Conservation (phyloP, 2,888 invertebrate genomes). For the Gandaritis pyraliata region DNA sequence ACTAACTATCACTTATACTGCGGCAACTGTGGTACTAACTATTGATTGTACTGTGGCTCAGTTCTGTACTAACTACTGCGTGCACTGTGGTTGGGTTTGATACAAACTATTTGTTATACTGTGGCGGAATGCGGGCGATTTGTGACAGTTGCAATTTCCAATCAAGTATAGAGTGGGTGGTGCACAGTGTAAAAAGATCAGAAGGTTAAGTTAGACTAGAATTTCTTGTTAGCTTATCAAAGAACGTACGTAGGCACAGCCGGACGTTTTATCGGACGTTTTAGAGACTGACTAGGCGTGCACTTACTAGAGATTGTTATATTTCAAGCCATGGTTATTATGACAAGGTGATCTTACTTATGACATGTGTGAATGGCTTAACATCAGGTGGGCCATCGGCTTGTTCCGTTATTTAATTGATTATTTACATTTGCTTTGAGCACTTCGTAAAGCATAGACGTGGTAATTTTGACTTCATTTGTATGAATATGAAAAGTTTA, state of each 20-base stretch:
- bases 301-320: too few relatives aligned
- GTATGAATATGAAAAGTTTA: not conserved
- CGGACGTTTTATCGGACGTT: too few relatives aligned
- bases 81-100: not conserved
- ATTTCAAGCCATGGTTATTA: too few relatives aligned
- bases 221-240: too few relatives aligned
- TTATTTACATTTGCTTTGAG: too few relatives aligned
- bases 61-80: not conserved
- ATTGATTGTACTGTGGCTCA: not conserved
- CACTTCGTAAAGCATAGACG: not conserved
- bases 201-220: slow-evolving; percentile 12
- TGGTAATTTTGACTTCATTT: not conserved
- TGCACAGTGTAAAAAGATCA: slow-evolving; percentile 44
- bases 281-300: too few relatives aligned
- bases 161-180: slow-evolving; percentile 57
- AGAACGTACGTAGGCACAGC: too few relatives aligned
- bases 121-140: slow-evolving; percentile 3
- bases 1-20: slow-evolving; percentile 1
- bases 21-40: not conserved
- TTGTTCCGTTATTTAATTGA: too few relatives aligned
- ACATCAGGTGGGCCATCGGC: too few relatives aligned
- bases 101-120: not conserved
- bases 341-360: too few relatives aligned
- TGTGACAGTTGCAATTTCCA: slow-evolving; percentile 35
- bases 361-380: too few relatives aligned